Base-by-base conservation (phyloP, 1,140 invertebrate genomes). In the Solen grandis region DNA sequence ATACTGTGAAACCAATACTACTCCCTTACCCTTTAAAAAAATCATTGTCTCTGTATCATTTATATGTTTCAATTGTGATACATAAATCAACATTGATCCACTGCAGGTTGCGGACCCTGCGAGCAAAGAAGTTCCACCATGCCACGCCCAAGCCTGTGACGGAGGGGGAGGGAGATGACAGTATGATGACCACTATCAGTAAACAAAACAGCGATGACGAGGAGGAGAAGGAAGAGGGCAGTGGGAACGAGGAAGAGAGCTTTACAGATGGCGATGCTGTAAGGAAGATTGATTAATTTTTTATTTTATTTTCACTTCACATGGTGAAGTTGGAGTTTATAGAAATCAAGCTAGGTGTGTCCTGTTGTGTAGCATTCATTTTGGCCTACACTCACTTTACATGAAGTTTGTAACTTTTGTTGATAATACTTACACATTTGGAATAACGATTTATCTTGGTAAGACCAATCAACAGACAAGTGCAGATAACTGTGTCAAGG, bases 211-310 rank as follows among this genome's bases (percentile, higher is more conserved):
- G 65, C 55, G 50, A 81, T 60, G 50, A 81, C 65, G 25, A 87
- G 76, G 68, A 94, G 35, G 93, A 94, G 31, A 87, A 88, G 19
- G 89, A 90, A 33, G 86, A 94, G 29, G 93, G 94, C 87, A 97
- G 96, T 84, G 96, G 96, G 81, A 95, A 97, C 84, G 96, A 97
- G 86, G 97, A 96, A 87, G 96, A 90, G 70, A 72, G 82, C 55
- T 83, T 68, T 16, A 82, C 82, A 33, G 88, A 86, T 29, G 78
- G 66, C 16, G 69, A 85, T 62, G 69, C 69, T 69, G 85, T 73
- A 31, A 70, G 13, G 54, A 38, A 4, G 14, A 4, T 35, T 62
- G 59, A 31, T 27, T 16, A 27, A 4, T 62, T 5, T 2, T 5
- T n/a, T n/a, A n/a, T n/a, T n/a, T n/a, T n/a, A n/a, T n/a, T n/a